Conservation (phyloP, 2,888 invertebrate species). For the Alitta virens region DNA sequence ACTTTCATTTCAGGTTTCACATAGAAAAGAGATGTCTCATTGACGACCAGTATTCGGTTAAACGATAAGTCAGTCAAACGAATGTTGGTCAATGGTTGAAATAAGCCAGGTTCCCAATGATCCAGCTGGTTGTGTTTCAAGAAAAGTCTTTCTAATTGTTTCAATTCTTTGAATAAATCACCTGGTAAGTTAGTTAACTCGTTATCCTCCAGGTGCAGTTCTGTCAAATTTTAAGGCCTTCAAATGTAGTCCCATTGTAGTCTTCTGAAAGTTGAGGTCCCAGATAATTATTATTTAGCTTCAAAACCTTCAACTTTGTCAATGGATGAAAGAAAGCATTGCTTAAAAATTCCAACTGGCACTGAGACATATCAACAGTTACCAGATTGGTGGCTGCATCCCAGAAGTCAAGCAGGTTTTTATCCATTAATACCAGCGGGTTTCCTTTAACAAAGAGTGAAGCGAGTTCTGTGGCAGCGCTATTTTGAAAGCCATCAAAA, state of each 20-base stretch:
- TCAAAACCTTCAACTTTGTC: background rate
- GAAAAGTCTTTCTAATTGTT: background rate
- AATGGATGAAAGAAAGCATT: background rate
- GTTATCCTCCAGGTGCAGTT: background rate
- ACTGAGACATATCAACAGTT: background rate
- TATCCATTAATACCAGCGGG: background rate
- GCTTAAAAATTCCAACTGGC: background rate
- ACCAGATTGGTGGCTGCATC: background rate
- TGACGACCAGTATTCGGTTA: background rate
- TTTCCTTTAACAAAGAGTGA: background rate
- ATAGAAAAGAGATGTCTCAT: background rate
- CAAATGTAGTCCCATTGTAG: background rate
- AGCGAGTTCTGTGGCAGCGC: background rate
- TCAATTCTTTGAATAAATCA: background rate
- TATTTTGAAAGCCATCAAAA: background rate
- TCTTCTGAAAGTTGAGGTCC: background rate
- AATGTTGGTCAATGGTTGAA: background rate
- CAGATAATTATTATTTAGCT: background rate
- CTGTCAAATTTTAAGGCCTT: background rate
- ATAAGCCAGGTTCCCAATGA: background rate
- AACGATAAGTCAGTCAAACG: background rate
- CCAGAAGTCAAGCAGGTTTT: background rate
- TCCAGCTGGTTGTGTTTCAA: background rate
- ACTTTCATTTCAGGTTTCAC: background rate
- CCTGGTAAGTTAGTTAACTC: background rate